These are phyloP conservation scores for Cliona cf. orientalis DNA, from an alignment of 37 sponge, comb jelly and placozoan genomes.

Conservation along the genomic window DNA sequence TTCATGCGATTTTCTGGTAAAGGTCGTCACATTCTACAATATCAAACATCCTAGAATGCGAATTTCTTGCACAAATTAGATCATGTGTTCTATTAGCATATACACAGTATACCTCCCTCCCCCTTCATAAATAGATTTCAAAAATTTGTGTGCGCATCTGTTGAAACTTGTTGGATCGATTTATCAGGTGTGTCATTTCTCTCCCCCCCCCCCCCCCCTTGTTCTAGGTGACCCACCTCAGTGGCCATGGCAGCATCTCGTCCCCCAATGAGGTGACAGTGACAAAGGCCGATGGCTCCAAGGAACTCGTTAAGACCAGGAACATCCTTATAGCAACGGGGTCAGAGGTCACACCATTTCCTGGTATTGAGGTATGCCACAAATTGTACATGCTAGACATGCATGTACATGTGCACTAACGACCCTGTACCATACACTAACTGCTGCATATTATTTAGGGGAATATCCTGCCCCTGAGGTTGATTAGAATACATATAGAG, in stretches of 20 bases:
- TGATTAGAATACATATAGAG: too few species aligned
- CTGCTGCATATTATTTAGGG: background rate
- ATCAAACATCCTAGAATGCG: too few species aligned
- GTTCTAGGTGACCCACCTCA: slow-evolving; percentile 88
- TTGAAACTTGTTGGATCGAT: background rate
- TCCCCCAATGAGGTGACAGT: slow-evolving; percentile 87
- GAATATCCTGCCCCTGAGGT: too few species aligned
- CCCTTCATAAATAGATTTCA: background rate
- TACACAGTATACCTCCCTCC: too few species aligned
- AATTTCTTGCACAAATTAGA: too few species aligned
- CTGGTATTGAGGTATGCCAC: slow-evolving; percentile 87
- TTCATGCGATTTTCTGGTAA: too few species aligned
- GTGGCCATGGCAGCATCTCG: slow-evolving; percentile 87
- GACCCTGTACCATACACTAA: background rate
- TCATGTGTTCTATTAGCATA: too few species aligned
- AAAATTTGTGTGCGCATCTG: background rate
- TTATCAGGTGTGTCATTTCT: background rate
- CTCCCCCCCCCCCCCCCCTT: background rate
- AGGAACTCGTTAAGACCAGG: slow-evolving; percentile 79
- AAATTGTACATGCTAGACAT: background rate
- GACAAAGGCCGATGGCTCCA: slow-evolving; percentile 52
- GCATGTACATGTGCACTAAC: background rate
- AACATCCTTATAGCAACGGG: slow-evolving; percentile 98
- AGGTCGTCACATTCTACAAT: too few species aligned
- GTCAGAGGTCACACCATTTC: slow-evolving; percentile 92